A percentile compares a stretch with the other conserved stretches of the same genome.
These are phyloP conservation scores for Anolis carolinensis DNA, from an alignment of 2,113 vertebrate genomes.

Conservation along the genomic window DNA sequence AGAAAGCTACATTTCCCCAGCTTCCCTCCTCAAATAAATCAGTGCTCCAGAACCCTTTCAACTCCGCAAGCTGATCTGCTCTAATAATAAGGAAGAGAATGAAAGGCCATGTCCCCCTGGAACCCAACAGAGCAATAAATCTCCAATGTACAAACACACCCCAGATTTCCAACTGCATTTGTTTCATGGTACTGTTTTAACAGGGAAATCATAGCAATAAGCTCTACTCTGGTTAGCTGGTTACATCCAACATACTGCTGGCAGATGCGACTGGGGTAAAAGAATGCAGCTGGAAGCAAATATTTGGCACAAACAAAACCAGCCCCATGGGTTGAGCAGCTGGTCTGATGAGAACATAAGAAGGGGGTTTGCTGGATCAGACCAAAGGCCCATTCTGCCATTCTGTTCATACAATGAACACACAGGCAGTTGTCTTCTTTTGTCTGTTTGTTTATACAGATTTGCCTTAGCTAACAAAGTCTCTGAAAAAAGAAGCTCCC, in stretches of 20 bases:
- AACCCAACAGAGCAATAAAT: slow-evolving; percentile 71
- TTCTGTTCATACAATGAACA: no score
- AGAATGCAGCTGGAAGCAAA: slow-evolving; percentile 53
- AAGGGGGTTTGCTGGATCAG: no score
- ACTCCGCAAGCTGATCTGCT: slow-evolving; percentile 71
- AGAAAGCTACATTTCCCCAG: slow-evolving; percentile 69
- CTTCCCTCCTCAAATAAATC: slow-evolving; percentile 72
- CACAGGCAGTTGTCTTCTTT: no score
- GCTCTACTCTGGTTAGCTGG: slow-evolving; percentile 63
- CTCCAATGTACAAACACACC: slow-evolving; percentile 69
- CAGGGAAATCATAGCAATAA: slow-evolving; percentile 71
- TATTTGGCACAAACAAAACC: not conserved
- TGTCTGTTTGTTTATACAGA: no score
- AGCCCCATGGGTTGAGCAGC: not conserved
- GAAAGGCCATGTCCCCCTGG: slow-evolving; percentile 69
- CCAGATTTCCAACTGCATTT: slow-evolving; percentile 72
- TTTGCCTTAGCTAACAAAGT: no score
- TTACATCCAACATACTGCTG: slow-evolving; percentile 52
- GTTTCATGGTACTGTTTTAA: slow-evolving; percentile 74
- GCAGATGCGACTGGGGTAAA: slow-evolving; percentile 57
- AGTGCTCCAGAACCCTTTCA: slow-evolving; percentile 72
- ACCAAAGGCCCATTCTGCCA: no score
- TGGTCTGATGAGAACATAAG: no score
- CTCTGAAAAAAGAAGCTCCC: no score
- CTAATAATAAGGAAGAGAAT: slow-evolving; percentile 73